Percentiles rank a stretch among this genome's conserved stretches.
Conservation (phyloP, 1,140 invertebrate species). For the Caerostris darwini region DNA sequence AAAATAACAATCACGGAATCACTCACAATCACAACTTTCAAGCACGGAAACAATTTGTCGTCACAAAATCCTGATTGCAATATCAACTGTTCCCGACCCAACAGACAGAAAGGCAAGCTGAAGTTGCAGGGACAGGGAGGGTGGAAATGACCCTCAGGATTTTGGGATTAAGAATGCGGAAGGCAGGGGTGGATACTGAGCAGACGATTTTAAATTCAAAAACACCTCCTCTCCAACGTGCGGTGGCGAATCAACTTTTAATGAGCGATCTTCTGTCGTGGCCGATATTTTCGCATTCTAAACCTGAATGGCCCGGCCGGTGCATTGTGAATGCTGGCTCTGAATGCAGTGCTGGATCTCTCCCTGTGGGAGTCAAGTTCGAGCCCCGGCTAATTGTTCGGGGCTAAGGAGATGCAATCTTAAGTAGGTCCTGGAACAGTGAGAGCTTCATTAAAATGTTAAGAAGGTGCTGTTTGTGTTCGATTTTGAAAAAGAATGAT, state of each 20-base stretch:
- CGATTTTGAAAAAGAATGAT: too few species aligned
- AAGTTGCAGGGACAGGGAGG: too few species aligned
- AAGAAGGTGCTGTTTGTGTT: too few species aligned
- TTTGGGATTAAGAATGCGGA: neutral
- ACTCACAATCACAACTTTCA: too few species aligned
- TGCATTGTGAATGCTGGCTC: neutral
- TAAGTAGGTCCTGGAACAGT: too few species aligned
- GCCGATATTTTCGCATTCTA: neutral
- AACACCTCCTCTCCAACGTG: neutral
- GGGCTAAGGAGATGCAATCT: neutral
- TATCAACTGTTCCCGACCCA: too few species aligned
- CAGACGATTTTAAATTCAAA: constrained; percentile 9
- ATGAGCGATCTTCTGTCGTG: neutral
- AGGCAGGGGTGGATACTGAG: neutral
- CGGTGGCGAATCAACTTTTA: neutral
- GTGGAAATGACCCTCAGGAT: too few species aligned
- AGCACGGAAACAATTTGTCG: too few species aligned
- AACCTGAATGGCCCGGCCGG: neutral
- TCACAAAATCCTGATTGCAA: too few species aligned
- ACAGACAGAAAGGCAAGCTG: neutral
- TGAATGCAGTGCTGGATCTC: neutral
- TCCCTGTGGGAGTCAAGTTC: neutral
- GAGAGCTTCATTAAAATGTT: too few species aligned
- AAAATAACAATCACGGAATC: too few species aligned
- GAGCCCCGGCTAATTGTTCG: neutral